Percentiles rank a stretch among this genome's conserved stretches.
Conservation (phyloP, 2,888 invertebrate species). For the Scaptomyza reducta region DNA sequence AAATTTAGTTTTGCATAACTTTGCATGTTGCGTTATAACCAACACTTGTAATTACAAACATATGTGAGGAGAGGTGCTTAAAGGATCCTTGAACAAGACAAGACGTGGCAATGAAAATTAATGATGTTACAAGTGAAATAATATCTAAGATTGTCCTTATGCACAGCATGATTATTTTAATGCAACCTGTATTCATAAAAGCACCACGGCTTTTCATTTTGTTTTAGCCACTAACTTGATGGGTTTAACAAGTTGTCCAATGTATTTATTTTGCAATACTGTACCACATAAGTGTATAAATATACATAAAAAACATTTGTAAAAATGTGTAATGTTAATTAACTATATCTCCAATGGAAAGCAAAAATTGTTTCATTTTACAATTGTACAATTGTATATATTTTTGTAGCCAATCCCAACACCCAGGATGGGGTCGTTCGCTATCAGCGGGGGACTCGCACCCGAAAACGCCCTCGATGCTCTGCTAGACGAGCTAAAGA, state of each 20-base stretch:
- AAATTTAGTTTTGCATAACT: constrained; percentile 4
- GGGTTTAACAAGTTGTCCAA: constrained; percentile 26
- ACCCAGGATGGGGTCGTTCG: constrained; percentile 87
- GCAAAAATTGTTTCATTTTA: constrained; percentile 35
- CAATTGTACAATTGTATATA: constrained; percentile 47
- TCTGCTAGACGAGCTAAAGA: constrained; percentile 96
- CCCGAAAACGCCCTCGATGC: constrained; percentile 98
- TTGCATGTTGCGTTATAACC: constrained; percentile 15
- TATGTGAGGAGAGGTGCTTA: not conserved
- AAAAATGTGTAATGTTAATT: constrained; percentile 48
- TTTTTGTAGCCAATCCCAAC: constrained; percentile 86
- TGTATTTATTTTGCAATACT: constrained; percentile 31
- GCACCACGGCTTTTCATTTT: constrained; percentile 26
- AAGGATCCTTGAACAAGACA: not conserved
- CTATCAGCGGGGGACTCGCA: constrained; percentile 86
- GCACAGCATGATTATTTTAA: constrained; percentile 47
- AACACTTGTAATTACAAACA: not conserved
- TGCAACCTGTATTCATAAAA: constrained; percentile 28
- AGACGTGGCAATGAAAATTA: not conserved
- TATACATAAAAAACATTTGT: constrained; percentile 24
- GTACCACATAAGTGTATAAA: constrained; percentile 28
- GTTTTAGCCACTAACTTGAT: constrained; percentile 23
- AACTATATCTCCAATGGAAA: constrained; percentile 11
- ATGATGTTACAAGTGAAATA: not conserved
- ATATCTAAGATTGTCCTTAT: constrained; percentile 15